Conservation (phyloP, 2,888 invertebrate species). For the Brachynemurus nebulosus region DNA sequence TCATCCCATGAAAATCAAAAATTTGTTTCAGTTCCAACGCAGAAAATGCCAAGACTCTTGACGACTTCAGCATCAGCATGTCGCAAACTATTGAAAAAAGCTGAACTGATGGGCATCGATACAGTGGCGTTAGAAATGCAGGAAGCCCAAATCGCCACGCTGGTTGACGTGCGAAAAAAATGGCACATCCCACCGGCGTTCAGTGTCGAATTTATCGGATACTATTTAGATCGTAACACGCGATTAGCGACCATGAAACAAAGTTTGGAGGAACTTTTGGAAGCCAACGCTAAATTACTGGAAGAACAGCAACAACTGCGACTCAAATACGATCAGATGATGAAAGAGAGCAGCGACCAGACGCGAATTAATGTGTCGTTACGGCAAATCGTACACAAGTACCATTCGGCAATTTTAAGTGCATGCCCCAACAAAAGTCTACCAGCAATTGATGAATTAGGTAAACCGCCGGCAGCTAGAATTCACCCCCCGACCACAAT, state of each 20-base stretch:
- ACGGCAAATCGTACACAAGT: constrained; percentile 44
- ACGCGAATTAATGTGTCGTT: constrained; percentile 42
- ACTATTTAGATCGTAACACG: constrained; percentile 79
- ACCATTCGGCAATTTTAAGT: constrained; percentile 45
- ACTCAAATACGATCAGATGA: constrained; percentile 57
- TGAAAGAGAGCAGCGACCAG: constrained; percentile 51
- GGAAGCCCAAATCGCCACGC: constrained; percentile 65
- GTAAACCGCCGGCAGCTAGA: constrained; percentile 29
- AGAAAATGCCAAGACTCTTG: constrained; percentile 83
- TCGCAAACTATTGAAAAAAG: constrained; percentile 66
- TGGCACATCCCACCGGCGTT: constrained; percentile 93
- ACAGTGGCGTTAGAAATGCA: constrained; percentile 67
- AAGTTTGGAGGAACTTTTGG: constrained; percentile 58
- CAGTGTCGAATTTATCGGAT: constrained; percentile 87
- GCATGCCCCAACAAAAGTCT: constrained; percentile 44
- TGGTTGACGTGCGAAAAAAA: constrained; percentile 78
- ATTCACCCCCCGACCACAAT: constrained; percentile 31
- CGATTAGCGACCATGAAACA: constrained; percentile 65
- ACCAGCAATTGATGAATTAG: constrained; percentile 43
- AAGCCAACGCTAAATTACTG: constrained; percentile 57
- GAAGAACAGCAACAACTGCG: constrained; percentile 66
- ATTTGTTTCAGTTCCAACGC: constrained; percentile 62
- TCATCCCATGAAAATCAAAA: no score
- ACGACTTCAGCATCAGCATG: constrained; percentile 85
- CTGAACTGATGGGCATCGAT: constrained; percentile 82